Conservation (phyloP, 2,113 vertebrate genomes). For the Pygathrix nemaeus region DNA sequence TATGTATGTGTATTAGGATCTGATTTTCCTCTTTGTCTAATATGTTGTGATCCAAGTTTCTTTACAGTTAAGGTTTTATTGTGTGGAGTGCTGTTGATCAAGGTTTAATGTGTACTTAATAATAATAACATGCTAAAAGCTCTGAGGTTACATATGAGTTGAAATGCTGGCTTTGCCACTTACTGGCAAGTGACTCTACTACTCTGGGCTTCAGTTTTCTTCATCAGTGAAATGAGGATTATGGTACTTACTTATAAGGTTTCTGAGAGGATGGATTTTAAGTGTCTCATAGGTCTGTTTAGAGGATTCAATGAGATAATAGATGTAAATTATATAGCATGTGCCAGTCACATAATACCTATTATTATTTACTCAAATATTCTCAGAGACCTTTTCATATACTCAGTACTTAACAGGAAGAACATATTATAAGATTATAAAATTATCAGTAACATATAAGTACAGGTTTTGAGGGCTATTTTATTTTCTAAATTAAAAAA, state of each 20-base stretch:
- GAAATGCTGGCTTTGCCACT: background rate
- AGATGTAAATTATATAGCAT: background rate
- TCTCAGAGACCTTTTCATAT: background rate
- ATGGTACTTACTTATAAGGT: background rate
- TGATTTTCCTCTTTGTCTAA: background rate
- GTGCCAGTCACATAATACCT: too few species aligned
- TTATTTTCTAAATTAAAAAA: constrained; percentile 29
- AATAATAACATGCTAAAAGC: background rate
- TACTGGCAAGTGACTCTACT: background rate
- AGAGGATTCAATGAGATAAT: background rate
- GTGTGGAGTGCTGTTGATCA: background rate
- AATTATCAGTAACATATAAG: background rate
- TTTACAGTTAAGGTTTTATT: background rate
- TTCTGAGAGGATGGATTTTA: background rate
- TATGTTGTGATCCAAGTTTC: background rate
- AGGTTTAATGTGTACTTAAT: background rate
- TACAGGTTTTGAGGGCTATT: background rate
- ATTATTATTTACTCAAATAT: background rate
- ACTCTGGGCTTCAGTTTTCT: background rate
- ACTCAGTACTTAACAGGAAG: background rate
- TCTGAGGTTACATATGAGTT: background rate
- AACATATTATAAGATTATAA: background rate
- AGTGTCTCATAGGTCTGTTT: background rate
- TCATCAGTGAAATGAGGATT: background rate
- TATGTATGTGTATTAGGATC: background rate